Conservation (phyloP, 2,797 vertebrate genomes). For the Anguilla pacifica region DNA sequence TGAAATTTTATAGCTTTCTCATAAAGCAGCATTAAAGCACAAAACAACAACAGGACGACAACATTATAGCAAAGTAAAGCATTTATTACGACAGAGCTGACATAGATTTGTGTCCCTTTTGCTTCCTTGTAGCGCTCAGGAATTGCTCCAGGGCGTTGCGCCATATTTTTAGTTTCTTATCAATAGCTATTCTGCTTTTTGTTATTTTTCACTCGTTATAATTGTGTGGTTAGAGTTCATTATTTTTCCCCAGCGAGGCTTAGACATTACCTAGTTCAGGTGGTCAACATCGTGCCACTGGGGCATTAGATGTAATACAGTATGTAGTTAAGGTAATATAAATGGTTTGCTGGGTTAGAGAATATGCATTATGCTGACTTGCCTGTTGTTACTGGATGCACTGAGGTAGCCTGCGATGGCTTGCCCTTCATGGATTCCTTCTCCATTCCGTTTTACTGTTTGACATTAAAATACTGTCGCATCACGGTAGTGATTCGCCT, state of each 20-base stretch:
- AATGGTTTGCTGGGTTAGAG: neutral
- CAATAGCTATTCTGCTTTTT: neutral
- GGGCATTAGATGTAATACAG: neutral
- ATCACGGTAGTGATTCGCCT: constrained; percentile 12
- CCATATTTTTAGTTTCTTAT: neutral
- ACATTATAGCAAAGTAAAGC: neutral
- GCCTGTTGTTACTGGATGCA: neutral
- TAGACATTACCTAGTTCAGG: neutral
- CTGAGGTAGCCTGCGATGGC: neutral
- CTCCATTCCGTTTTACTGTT: neutral
- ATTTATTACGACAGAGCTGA: neutral
- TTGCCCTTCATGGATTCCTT: neutral
- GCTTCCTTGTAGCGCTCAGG: neutral
- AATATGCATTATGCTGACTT: neutral
- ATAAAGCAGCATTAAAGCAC: constrained; percentile 2
- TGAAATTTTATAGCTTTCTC: constrained; percentile 24
- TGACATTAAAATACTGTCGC: constrained; percentile 17
- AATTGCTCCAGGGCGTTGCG: neutral
- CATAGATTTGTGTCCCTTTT: neutral
- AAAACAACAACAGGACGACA: constrained; percentile 7
- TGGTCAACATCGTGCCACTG: neutral
- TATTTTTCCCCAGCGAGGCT: neutral
- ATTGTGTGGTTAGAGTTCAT: neutral
- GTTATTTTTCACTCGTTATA: neutral
- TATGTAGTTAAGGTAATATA: neutral